A percentile compares a stretch with the other conserved stretches of the same genome.
Conservation (phyloP, 1,140 invertebrate species). For the Apolygus lucorum region DNA sequence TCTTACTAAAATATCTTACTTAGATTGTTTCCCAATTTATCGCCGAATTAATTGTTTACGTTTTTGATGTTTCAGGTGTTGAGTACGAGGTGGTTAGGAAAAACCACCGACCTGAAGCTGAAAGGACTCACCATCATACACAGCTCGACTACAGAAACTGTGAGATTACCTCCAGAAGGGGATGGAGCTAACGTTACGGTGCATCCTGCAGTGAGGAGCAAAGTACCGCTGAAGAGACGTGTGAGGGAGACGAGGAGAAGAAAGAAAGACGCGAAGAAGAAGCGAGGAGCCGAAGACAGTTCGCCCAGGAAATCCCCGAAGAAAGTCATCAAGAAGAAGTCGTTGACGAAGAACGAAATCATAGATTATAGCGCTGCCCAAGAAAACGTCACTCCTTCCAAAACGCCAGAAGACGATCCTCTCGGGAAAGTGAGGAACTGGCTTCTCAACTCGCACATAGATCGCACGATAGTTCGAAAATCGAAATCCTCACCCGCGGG, state of each 20-base stretch:
- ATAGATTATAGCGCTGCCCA: slow-evolving; percentile 61
- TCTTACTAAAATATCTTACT: neutral
- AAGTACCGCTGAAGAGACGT: slow-evolving; percentile 64
- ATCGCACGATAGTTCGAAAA: slow-evolving; percentile 43
- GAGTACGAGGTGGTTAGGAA: slow-evolving; percentile 67
- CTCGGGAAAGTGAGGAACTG: slow-evolving; percentile 74
- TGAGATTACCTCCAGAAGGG: slow-evolving; percentile 62
- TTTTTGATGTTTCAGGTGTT: slow-evolving; percentile 49
- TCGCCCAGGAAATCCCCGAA: slow-evolving; percentile 28
- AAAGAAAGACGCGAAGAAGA: slow-evolving; percentile 18
- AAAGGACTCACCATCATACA: slow-evolving; percentile 77
- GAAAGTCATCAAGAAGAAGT: slow-evolving; percentile 24
- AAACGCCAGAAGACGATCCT: slow-evolving; percentile 51
- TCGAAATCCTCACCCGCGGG: slow-evolving; percentile 62
- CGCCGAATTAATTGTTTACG: neutral
- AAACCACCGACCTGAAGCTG: slow-evolving; percentile 63
- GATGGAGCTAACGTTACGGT: slow-evolving; percentile 55
- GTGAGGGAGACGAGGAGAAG: slow-evolving; percentile 45
- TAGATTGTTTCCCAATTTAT: too few species aligned
- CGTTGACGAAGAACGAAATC: slow-evolving; percentile 51
- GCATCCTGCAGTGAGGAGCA: slow-evolving; percentile 57
- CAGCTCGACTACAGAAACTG: slow-evolving; percentile 74
- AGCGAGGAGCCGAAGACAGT: slow-evolving; percentile 20
- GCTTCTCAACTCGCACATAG: slow-evolving; percentile 59
- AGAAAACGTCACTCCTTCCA: slow-evolving; percentile 34